Conservation (phyloP, 1,140 invertebrate genomes). For the Brachystomella parvula region DNA sequence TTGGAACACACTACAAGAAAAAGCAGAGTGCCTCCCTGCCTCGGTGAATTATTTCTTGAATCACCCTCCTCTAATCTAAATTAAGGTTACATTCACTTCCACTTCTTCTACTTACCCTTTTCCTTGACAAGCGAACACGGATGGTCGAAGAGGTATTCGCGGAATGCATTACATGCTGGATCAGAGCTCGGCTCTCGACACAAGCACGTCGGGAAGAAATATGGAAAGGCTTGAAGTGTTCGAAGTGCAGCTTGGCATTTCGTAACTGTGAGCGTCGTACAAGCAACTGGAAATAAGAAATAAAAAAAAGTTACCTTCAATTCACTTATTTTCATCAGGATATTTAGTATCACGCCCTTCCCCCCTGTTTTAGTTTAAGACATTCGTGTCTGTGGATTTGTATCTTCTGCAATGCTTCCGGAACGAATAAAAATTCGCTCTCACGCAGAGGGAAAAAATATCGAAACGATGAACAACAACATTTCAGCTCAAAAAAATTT, state of each 20-base stretch:
- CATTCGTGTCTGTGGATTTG: too few relatives aligned
- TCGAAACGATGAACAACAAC: too few relatives aligned
- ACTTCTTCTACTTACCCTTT: constrained; percentile 56
- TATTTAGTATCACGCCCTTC: too few relatives aligned
- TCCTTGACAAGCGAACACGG: constrained; percentile 77
- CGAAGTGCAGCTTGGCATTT: constrained; percentile 80
- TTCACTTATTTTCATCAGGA: background rate
- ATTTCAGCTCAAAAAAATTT: too few relatives aligned
- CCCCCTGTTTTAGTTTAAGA: too few relatives aligned
- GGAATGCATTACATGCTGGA: constrained; percentile 81
- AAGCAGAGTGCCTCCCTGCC: background rate
- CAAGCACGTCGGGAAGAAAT: constrained; percentile 83
- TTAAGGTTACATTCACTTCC: background rate
- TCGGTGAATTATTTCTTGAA: background rate
- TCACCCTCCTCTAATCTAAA: background rate
- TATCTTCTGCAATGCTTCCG: too few relatives aligned
- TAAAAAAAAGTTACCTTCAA: constrained; percentile 12
- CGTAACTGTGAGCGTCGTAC: constrained; percentile 80
- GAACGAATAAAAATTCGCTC: too few relatives aligned
- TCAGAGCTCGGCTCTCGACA: constrained; percentile 73
- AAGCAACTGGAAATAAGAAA: constrained; percentile 67
- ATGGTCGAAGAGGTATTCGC: constrained; percentile 84
- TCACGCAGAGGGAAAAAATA: too few relatives aligned
- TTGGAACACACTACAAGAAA: background rate
- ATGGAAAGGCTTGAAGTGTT: constrained; percentile 78